Evolutionary conservation across 2,888 invertebrate genomes (phyloP), one percentile per base, ranked within the genome.

Genomic region (Tipula unca): DNA sequence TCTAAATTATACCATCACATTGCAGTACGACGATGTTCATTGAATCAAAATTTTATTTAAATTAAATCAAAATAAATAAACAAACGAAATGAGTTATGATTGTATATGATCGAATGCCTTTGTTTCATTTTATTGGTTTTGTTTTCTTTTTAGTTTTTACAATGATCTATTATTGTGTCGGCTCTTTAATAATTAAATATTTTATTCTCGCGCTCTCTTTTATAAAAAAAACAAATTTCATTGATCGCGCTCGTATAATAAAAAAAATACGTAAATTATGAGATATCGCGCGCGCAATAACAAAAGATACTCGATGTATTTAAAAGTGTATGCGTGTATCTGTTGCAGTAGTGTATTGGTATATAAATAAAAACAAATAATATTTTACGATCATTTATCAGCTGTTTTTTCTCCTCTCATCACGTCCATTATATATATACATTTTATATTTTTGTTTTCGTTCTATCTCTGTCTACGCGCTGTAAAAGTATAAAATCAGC

Each of bases 401-500:
- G 83, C 83, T 83, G 83, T 83, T 83, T 83, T 17, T 69, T 69
- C 69, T 69, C 69, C 69, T 69, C 69, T 69, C 69, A 25, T 25
- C 54, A 17, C 14, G 13, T 54, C 14, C 14, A 14, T 54, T 85
- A 6, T 17, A 5, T 54, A 54, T 32, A 14, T 82, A 25, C n/a
- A n/a, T n/a, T 39, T 85, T 36, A 36, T 86, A 20, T 36, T 39
- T 85, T 86, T 89, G 88, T 87, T 88, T 89, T 87, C 88, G 88
- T 88, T 86, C 87, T 87, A 85, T 87, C 88, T 88, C 88, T 88
- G 87, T 88, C 88, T 88, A 83, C 69, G 25, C 20, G 10, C 25
- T 69, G 87, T 87, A 87, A 87, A 88, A 88, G 89, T 90, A 90
- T 90, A 91, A 90, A 90, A 90, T 89, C 91, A 89, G 90, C 90